Evolutionary conservation across 1,140 invertebrate species (phyloP).

Genomic region (Ostrea edulis): DNA sequence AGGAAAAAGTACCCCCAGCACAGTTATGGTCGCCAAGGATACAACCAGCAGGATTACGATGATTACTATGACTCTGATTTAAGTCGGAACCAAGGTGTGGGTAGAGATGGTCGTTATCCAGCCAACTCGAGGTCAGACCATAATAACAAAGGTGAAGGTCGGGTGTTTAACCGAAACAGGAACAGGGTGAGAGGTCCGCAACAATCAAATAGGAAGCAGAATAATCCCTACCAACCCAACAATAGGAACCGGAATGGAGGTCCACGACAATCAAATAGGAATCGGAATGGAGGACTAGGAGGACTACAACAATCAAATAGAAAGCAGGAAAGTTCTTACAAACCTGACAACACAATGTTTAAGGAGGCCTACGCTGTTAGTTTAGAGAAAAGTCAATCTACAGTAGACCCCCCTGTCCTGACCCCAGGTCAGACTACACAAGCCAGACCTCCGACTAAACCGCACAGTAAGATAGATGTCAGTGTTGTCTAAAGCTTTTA

Average conservation of each 20-base stretch:
- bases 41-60: conserved; percentile 44
- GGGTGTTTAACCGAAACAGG: not conserved
- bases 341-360: conserved; percentile 12
- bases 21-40: conserved; percentile 26
- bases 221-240: not conserved
- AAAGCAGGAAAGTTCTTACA: not conserved
- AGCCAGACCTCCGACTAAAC: not conserved
- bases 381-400: conserved; percentile 9
- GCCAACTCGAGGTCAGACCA: not conserved
- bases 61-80: conserved; percentile 44
- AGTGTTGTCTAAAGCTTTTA: not conserved
- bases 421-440: not conserved
- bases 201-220: not conserved
- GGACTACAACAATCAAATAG: not conserved
- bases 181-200: not conserved
- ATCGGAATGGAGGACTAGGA: not conserved
- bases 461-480: not conserved
- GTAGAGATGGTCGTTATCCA: not conserved
- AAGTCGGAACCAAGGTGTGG: conserved; percentile 34
- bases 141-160: not conserved
- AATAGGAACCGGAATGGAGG: not conserved
- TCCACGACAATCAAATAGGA: not conserved
- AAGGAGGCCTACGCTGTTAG: conserved; percentile 39
- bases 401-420: not conserved
- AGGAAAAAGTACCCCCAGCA: conserved; percentile 53